Conservation (phyloP, 2,113 vertebrate genomes). For the Megaleporinus macrocephalus region DNA sequence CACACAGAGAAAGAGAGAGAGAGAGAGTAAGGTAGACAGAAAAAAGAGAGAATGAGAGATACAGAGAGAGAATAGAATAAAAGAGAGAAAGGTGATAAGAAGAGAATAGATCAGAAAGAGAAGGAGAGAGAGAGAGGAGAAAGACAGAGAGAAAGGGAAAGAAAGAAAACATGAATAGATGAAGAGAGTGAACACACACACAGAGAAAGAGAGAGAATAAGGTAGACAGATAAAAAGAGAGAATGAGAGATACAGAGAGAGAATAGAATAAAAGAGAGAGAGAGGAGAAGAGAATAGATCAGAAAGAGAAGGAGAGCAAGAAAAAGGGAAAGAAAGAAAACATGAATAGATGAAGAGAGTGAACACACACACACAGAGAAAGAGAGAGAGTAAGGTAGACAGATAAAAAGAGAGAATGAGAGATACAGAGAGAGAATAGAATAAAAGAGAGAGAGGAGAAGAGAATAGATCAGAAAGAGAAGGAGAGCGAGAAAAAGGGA, state of each 20-base stretch:
- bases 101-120: no score
- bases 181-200: slow-evolving; percentile 43
- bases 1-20: no score
- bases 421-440: slow-evolving; percentile 46
- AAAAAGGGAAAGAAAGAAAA: slow-evolving; percentile 33
- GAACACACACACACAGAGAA: slow-evolving; percentile 5
- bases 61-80: neutral
- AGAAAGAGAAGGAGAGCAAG: no score
- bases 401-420: slow-evolving; percentile 22
- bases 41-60: slow-evolving; percentile 36
- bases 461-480: no score
- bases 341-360: neutral
- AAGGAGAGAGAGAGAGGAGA: slow-evolving; percentile 27
- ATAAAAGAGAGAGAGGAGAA: no score
- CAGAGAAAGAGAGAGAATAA: neutral
- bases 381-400: no score
- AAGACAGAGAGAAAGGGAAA: no score
- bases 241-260: slow-evolving; percentile 4
- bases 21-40: neutral
- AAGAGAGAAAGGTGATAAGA: no score
- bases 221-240: slow-evolving; percentile 14
- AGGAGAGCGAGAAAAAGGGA: neutral
- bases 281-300: no score
- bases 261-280: no score
- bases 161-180: neutral